Evolutionary conservation across 2,888 invertebrate genomes (phyloP), one percentile per base, ranked within the genome.

Genomic region (Melanotus villosus): DNA sequence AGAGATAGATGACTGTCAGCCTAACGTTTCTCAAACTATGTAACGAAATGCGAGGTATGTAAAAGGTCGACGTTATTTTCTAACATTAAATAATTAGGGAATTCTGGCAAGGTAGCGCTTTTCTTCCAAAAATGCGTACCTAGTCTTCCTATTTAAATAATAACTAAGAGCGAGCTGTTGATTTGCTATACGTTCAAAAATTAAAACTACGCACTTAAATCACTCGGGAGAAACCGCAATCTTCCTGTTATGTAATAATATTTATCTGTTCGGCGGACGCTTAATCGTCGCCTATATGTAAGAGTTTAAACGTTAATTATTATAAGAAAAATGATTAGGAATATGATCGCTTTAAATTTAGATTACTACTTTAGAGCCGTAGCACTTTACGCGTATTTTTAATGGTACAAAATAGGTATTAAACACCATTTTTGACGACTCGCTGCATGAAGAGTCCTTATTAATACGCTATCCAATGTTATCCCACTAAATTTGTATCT

Each of bases 1-100:
- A 81, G 82, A 83, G 81, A 82, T 82, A 82, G 81, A 81, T 82
- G 81, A 80, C 82, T 82, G 82, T 81, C 82, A 80, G 76, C 70
- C 41, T 41, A 59, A 41, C 14, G 58, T 43, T n/a, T 59, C 23
- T 18, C 58, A 43, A 41, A 21, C 16, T 1, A 32, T 12, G n/a
- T 19, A 23, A 47, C 43, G 4, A 34, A n/a, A 23, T 38, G 6
- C 60, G 30, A 34, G 41, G 16, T 16, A 5, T 26, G 21, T 45
- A 32, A 6, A 23, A 3, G 14, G 14, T 5, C 9, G 6, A 12
- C 23, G 14, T 30, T 52, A 10, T 10, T 10, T n/a, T 3, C 26
- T 26, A 26, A 3, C 26, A 32, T 32, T 50, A 7, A 50, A 45
- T 18, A 32, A 43, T 43, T 18, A 18, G 36, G 64, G 64, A 64